phyloP scores from a whole-genome alignment of 2,888 invertebrate genomes.

The Cepaea hortensis region DNA sequence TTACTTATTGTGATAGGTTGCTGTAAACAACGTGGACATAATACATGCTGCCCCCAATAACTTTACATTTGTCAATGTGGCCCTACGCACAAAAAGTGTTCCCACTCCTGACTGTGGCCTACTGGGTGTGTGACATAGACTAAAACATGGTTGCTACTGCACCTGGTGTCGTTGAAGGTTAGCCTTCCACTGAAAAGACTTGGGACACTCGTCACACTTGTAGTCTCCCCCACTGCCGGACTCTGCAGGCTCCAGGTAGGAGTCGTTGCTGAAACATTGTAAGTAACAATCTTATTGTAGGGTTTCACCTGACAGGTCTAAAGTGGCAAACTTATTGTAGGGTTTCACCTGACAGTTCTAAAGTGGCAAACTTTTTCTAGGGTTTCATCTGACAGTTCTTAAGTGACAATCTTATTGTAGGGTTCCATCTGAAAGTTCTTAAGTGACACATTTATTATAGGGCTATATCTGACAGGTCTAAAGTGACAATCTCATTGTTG shows the following conservation, averaged over 20 bases:
- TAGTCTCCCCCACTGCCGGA: constrained; percentile 79
- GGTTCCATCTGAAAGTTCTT: not conserved
- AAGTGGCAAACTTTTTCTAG: not conserved
- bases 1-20: too few relatives aligned
- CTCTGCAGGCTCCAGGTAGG: constrained; percentile 51
- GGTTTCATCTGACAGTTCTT: not conserved
- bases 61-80: too few relatives aligned
- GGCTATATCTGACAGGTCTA: not conserved
- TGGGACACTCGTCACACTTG: constrained; percentile 89
- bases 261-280: constrained; percentile 48
- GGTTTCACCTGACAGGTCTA: not conserved
- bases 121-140: too few relatives aligned
- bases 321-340: not conserved
- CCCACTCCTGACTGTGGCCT: not conserved
- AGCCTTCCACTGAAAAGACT: constrained; percentile 88
- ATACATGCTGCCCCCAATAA: too few relatives aligned
- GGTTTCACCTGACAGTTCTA: not conserved
- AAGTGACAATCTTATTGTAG: not conserved
- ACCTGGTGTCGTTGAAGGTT: constrained; percentile 89
- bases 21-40: too few relatives aligned
- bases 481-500: not conserved
- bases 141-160: not conserved
- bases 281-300: not conserved
- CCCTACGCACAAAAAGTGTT: too few relatives aligned
- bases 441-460: not conserved